Evolutionary conservation across 1,140 invertebrate genomes (phyloP).

Genomic region (Varroa destructor): DNA sequence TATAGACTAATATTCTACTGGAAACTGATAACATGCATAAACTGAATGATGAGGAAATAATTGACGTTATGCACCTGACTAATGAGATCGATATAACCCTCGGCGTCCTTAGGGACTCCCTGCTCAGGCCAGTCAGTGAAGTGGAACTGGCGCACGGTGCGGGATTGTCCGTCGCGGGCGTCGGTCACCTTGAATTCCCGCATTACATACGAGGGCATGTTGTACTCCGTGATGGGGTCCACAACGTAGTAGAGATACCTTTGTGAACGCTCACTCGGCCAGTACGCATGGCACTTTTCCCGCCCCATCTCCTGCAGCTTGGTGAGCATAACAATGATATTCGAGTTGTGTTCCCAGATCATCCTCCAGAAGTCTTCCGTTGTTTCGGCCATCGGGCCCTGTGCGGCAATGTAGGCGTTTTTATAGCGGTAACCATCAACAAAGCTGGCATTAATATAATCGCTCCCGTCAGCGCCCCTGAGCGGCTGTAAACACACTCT

Average conservation of each 20-base stretch:
- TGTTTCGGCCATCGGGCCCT: slow-evolving; percentile 86
- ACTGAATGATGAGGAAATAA: no score
- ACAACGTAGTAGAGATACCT: slow-evolving; percentile 94
- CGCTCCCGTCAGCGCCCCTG: slow-evolving; percentile 79
- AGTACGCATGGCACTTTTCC: slow-evolving; percentile 98
- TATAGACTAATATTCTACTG: no score
- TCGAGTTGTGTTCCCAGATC: slow-evolving; percentile 99
- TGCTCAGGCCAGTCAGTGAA: slow-evolving; percentile 97
- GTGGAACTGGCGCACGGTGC: slow-evolving; percentile 95
- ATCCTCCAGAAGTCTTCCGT: slow-evolving; percentile 98
- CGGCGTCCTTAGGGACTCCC: slow-evolving; percentile 90
- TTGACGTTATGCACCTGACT: slow-evolving; percentile 50
- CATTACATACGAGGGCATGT: slow-evolving; percentile 96
- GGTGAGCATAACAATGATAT: slow-evolving; percentile 96
- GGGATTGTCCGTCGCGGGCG: slow-evolving; percentile 73
- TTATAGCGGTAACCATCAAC: slow-evolving; percentile 70
- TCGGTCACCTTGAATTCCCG: slow-evolving; percentile 88
- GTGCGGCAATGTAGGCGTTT: slow-evolving; percentile 91
- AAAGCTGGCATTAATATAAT: slow-evolving; percentile 97
- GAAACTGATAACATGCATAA: no score
- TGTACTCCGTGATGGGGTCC: slow-evolving; percentile 97
- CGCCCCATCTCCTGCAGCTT: slow-evolving; percentile 93
- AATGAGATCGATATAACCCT: slow-evolving; percentile 95
- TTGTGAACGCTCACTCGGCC: slow-evolving; percentile 83
- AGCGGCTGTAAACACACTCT: slow-evolving; percentile 83